Base-by-base conservation (phyloP, 2,888 invertebrate genomes). In the Melanostoma scalare region DNA sequence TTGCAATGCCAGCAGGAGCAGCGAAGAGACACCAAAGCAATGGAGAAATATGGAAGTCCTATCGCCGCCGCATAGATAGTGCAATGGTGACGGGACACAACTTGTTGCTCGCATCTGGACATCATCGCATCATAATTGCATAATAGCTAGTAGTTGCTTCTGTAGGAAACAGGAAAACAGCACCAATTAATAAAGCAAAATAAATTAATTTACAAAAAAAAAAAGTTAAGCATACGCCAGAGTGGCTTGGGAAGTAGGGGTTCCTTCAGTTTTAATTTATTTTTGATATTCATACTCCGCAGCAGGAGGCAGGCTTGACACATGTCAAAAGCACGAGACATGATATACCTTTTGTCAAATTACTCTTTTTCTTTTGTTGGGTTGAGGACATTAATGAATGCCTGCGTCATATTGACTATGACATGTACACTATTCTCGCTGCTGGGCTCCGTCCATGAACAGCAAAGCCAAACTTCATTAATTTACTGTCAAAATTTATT, bases 21-120 rank as follows among this genome's bases (percentile, higher is more conserved):
- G 40, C 33, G 6, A 31, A 40, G 6, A 35, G 10, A 20, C 10
- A 60, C 10, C n/a, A 9, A 3, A 3, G 48, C 20, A 63, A 56
- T 9, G 6, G 9, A 8, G 6, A 46, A 10, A 46, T 10, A 3
- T 46, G 20, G 6, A 30, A 35, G 33, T 58, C 69, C 53, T 63
- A 8, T n/a, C 56, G 35, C 4, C 58, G 55, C 56, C 53, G 38
- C 40, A 35, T 0, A 44, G 42, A 60, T 44, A 38, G 48, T 67
- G 53, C 35, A 40, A 58, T 6, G 10, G 40, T 33, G 55, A 56
- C 10, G 44, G n/a, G 20, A 46, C 40, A 44, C 68, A 60, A 84
- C 84, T 79, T 84, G 84, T 84, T 84, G 79, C 78, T 50, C 74
- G 20, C 56, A 67, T 48, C 74, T 74, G 68, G 52, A 9, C 53